These are phyloP conservation scores for Pyrrhura leucotis DNA, from an alignment of 2,797 vertebrate species.

Conservation along the genomic window DNA sequence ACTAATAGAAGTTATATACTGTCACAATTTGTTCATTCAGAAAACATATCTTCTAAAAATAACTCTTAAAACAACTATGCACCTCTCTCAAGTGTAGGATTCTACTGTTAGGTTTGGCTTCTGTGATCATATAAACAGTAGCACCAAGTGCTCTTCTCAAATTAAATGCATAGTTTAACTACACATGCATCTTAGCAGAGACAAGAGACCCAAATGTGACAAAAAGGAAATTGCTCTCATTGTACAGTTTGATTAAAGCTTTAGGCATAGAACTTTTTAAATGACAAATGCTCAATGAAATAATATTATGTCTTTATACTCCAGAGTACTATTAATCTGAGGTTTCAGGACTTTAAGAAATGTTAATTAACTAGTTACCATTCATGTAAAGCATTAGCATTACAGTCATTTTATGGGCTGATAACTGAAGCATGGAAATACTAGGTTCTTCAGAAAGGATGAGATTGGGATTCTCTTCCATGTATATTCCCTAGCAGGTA, in stretches of 20 bases:
- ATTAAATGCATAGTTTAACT: neutral
- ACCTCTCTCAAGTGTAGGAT: neutral
- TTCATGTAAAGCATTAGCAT: neutral
- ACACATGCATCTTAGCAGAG: neutral
- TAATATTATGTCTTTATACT: constrained; percentile 67
- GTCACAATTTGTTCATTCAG: neutral
- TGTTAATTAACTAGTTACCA: constrained; percentile 57
- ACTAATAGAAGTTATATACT: neutral
- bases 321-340: constrained; percentile 47
- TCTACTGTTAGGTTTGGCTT: neutral
- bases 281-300: constrained; percentile 61
- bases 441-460: neutral
- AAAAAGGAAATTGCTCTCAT: constrained; percentile 30
- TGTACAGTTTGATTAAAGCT: constrained; percentile 53
- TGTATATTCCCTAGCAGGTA: neutral
- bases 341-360: constrained; percentile 43
- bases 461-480: neutral
- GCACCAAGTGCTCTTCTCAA: neutral
- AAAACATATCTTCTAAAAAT: neutral
- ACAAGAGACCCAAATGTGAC: neutral
- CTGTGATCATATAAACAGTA: neutral
- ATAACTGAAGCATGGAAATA: neutral
- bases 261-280: constrained; percentile 48
- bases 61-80: neutral
- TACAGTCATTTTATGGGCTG: constrained; percentile 1